These are phyloP conservation scores for Empis livida DNA, from an alignment of 2,888 invertebrate species.

Conservation along the genomic window DNA sequence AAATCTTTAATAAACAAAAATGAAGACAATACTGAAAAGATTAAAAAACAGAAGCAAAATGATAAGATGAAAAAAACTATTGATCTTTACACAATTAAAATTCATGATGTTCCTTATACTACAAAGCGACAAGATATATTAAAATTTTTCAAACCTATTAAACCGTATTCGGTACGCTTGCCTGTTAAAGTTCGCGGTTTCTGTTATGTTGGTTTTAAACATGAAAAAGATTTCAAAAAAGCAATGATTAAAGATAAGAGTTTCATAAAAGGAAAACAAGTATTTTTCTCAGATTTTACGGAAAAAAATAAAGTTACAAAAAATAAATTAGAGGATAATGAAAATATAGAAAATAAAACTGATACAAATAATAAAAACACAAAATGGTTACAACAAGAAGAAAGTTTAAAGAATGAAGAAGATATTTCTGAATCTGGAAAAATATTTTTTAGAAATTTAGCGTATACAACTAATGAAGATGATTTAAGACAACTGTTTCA, in stretches of 20 bases:
- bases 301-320: constrained; percentile 34
- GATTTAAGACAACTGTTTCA: constrained; percentile 73
- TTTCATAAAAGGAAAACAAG: constrained; percentile 60
- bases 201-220: constrained; percentile 83
- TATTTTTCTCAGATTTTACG: constrained; percentile 43
- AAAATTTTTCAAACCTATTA: constrained; percentile 70
- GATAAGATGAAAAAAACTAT: constrained; percentile 30
- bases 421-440: constrained; percentile 79
- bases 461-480: constrained; percentile 75
- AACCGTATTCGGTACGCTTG: constrained; percentile 64
- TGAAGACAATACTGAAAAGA: constrained; percentile 12
- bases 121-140: constrained; percentile 73
- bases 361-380: constrained; percentile 21
- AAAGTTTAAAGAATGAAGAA: constrained; percentile 55
- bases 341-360: constrained; percentile 13
- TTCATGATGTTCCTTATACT: constrained; percentile 63
- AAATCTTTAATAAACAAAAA: constrained; percentile 44
- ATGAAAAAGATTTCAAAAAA: constrained; percentile 63
- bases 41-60: constrained; percentile 24
- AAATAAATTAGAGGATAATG: constrained; percentile 15
- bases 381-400: constrained; percentile 51
- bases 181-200: constrained; percentile 69
- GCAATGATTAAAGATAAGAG: constrained; percentile 74
- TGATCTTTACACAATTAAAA: constrained; percentile 51
- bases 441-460: constrained; percentile 82